Conservation (phyloP, 1,140 invertebrate species). For the Drosophila rufa region DNA sequence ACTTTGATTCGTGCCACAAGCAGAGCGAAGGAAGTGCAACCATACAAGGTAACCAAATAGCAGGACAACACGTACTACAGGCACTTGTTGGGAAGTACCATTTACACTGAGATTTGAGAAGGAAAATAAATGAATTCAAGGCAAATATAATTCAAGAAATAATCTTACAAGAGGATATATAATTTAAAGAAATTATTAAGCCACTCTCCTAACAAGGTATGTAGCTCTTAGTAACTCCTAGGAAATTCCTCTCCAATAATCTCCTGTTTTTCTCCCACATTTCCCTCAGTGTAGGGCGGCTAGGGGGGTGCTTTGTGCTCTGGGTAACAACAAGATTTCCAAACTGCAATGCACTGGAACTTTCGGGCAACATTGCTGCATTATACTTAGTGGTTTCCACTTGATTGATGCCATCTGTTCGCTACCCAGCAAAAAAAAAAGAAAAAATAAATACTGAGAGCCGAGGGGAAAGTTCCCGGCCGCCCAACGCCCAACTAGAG, state of each 20-base stretch:
- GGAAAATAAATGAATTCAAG: neutral
- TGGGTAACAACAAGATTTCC: conserved; percentile 58
- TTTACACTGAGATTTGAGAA: conserved; percentile 3
- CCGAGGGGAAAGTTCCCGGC: conserved; percentile 25
- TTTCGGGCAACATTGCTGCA: conserved; percentile 58
- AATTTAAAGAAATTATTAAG: neutral
- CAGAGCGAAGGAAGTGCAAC: conserved; percentile 73
- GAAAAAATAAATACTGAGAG: neutral
- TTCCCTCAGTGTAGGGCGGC: conserved; percentile 1
- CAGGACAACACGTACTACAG: conserved; percentile 80
- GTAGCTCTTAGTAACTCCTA: no score
- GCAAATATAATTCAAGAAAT: neutral
- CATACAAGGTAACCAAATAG: conserved; percentile 83
- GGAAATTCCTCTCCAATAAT: neutral
- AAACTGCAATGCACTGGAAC: conserved; percentile 50
- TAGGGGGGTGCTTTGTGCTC: neutral
- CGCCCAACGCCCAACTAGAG: conserved; percentile 22
- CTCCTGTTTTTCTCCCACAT: neutral
- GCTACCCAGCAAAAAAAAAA: conserved; percentile 10
- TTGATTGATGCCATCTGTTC: conserved; percentile 81
- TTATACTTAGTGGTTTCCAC: conserved; percentile 80
- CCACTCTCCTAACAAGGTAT: neutral
- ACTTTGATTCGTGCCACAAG: conserved; percentile 84
- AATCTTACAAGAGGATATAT: neutral
- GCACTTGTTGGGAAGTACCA: conserved; percentile 60